Percentiles rank a stretch among this genome's conserved stretches.
Evolutionary conservation across 1,140 invertebrate genomes (phyloP).

Genomic region (Drosophila erecta): DNA sequence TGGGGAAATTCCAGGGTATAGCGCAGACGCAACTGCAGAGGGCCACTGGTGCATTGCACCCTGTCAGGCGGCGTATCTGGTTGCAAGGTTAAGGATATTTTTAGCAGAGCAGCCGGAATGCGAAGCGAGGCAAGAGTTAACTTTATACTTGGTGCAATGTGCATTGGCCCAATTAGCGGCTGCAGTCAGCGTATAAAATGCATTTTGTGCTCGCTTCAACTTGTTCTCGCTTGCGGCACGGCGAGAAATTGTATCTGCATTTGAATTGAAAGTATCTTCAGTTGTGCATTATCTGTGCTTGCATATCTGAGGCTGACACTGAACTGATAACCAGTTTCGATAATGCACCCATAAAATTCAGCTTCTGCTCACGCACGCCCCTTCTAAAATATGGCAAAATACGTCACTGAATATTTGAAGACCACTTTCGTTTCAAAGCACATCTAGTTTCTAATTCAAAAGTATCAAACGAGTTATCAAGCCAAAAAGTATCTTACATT

Average conservation of each 20-base stretch:
- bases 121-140: constrained; percentile 28
- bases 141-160: constrained; percentile 31
- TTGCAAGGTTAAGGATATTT: constrained; percentile 73
- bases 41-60: constrained; percentile 43
- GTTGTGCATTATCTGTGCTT: too few relatives aligned
- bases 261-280: too few relatives aligned
- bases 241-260: neutral
- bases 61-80: neutral
- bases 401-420: neutral
- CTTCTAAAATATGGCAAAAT: neutral
- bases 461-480: too few relatives aligned
- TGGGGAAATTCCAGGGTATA: neutral
- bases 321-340: neutral
- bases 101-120: constrained; percentile 48
- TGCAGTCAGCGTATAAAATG: constrained; percentile 51
- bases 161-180: constrained; percentile 70
- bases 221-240: constrained; percentile 14
- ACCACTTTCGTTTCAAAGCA: neutral
- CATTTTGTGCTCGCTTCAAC: constrained; percentile 26
- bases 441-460: neutral
- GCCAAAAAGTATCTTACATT: too few relatives aligned
- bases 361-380: too few relatives aligned
- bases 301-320: neutral
- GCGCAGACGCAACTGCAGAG: constrained; percentile 1
- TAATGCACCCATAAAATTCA: neutral